These are phyloP conservation scores for Xerus inauris DNA, from an alignment of 2,113 vertebrate species.

Conservation along the genomic window DNA sequence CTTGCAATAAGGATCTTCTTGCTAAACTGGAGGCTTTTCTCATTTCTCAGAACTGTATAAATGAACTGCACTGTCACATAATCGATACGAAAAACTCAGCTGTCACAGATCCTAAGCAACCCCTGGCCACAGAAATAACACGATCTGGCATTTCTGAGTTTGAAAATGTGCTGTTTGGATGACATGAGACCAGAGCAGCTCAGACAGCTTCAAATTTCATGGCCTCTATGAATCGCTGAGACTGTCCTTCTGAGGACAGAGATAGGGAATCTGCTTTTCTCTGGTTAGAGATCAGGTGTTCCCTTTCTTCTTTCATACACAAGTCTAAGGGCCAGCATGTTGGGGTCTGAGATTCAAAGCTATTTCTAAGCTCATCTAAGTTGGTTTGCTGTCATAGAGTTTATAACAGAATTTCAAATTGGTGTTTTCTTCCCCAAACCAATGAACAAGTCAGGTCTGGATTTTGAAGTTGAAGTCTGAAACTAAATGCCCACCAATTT, in stretches of 20 bases:
- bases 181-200: slow-evolving; percentile 30
- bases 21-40: slow-evolving; percentile 78
- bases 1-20: slow-evolving; percentile 79
- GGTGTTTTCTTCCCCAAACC: background rate
- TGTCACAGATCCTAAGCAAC: slow-evolving; percentile 90
- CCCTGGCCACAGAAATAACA: slow-evolving; percentile 84
- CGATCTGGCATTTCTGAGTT: slow-evolving; percentile 87
- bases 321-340: background rate
- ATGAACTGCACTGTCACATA: slow-evolving; percentile 93
- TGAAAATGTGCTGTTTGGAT: slow-evolving; percentile 80
- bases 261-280: background rate
- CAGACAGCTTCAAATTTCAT: background rate
- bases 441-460: slow-evolving; percentile 14
- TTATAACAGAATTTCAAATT: slow-evolving; percentile 66
- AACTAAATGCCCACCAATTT: slow-evolving; percentile 33
- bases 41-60: slow-evolving; percentile 82
- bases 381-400: slow-evolving; percentile 11
- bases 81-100: slow-evolving; percentile 92
- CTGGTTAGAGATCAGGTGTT: slow-evolving; percentile 44
- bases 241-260: background rate
- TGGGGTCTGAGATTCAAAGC: slow-evolving; percentile 15
- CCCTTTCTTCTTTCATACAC: background rate
- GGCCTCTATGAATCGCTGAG: background rate
- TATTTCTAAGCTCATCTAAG: slow-evolving; percentile 57
- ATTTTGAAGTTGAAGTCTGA: slow-evolving; percentile 62